Conservation (phyloP, 2,797 vertebrate species). For the Sebastes paucispinis region DNA sequence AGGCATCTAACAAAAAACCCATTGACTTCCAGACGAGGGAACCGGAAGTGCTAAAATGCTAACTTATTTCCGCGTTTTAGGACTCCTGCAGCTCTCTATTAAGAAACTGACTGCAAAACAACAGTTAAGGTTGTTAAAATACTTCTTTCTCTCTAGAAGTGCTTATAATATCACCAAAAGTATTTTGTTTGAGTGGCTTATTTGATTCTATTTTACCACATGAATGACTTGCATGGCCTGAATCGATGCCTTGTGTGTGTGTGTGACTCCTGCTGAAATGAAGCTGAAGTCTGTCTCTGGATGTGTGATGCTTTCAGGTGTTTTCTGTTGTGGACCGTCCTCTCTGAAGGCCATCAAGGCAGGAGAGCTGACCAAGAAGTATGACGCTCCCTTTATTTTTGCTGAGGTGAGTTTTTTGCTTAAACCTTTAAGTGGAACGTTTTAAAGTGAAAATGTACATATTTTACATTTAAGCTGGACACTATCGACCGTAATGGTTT, state of each 20-base stretch:
- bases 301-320: conserved; percentile 70
- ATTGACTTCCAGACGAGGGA: too few relatives aligned
- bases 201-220: neutral
- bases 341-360: conserved; percentile 87
- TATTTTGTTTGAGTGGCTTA: neutral
- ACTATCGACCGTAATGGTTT: neutral
- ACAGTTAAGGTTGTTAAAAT: neutral
- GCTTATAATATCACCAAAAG: neutral
- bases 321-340: conserved; percentile 89
- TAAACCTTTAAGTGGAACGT: neutral
- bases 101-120: neutral
- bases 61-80: too few relatives aligned
- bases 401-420: conserved; percentile 83
- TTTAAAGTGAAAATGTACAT: neutral
- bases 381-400: conserved; percentile 88
- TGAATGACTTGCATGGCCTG: neutral
- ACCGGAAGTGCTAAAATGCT: too few relatives aligned
- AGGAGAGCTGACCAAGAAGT: conserved; percentile 85
- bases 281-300: neutral
- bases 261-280: neutral
- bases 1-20: too few relatives aligned
- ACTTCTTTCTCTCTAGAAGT: neutral
- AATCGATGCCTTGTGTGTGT: neutral
- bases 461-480: neutral
- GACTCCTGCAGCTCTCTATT: neutral